Evolutionary conservation across 2,797 vertebrate genomes (phyloP).

Genomic region (Pangasius macronema): DNA sequence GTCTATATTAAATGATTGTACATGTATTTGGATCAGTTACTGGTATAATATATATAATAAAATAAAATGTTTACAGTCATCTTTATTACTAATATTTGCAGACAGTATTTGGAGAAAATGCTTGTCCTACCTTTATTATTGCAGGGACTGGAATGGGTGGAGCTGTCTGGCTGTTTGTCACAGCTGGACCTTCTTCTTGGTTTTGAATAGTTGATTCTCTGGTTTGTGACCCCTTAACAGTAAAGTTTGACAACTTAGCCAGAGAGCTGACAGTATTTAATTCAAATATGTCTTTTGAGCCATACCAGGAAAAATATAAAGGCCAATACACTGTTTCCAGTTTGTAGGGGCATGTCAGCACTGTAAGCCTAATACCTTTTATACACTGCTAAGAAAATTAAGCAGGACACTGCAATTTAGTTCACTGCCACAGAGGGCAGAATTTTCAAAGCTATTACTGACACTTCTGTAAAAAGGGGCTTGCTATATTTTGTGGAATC

Average conservation of each 20-base stretch:
- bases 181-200: conserved; percentile 76
- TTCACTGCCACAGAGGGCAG: conserved; percentile 58
- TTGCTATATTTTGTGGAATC: not conserved
- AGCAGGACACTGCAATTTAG: conserved; percentile 55
- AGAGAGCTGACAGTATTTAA: not conserved
- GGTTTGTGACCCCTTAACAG: conserved; percentile 68
- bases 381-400: conserved; percentile 59
- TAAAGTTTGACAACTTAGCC: not conserved
- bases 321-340: not conserved
- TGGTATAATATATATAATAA: too few species aligned
- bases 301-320: not conserved
- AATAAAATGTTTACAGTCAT: not conserved
- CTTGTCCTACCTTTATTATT: conserved; percentile 82
- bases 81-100: not conserved
- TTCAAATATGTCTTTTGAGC: not conserved
- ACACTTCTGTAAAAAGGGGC: not conserved
- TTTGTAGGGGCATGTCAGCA: not conserved
- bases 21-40: not conserved
- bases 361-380: conserved; percentile 62
- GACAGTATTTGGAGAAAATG: not conserved
- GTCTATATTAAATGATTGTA: not conserved
- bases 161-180: conserved; percentile 68
- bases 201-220: conserved; percentile 72
- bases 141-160: conserved; percentile 74
- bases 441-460: conserved; percentile 31